A percentile compares a stretch with the other conserved stretches of the same genome.
phyloP scores from a whole-genome alignment of 2,113 vertebrate species.

The Indri indri region DNA sequence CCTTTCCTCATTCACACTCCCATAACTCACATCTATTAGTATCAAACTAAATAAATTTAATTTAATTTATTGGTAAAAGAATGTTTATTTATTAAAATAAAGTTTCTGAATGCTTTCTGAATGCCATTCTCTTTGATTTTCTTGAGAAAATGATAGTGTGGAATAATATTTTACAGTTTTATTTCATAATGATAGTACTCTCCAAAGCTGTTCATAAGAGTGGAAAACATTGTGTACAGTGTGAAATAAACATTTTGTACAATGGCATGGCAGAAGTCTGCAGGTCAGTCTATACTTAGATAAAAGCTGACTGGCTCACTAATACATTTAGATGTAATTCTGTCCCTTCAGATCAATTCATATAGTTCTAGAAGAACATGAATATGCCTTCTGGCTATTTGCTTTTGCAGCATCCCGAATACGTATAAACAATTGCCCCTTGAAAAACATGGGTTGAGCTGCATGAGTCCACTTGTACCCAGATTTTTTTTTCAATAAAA shows the following conservation, averaged over 20 bases:
- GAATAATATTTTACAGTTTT: neutral
- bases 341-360: neutral
- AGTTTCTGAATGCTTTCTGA: neutral
- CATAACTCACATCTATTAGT: neutral
- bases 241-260: neutral
- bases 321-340: neutral
- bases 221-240: neutral
- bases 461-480: neutral
- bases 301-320: neutral
- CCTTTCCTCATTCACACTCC: neutral
- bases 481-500: neutral
- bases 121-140: neutral
- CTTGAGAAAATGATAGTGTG: neutral
- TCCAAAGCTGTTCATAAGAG: neutral
- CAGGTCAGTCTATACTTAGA: neutral
- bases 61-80: neutral
- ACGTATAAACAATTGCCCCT: neutral
- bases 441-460: neutral
- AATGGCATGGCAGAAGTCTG: neutral
- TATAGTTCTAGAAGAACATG: neutral
- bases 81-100: neutral
- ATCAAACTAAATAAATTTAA: neutral
- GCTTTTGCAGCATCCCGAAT: neutral
- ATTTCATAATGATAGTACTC: neutral
- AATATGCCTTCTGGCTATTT: neutral